Conservation (phyloP, 1,140 invertebrate species). For the Triops longicaudatus region DNA sequence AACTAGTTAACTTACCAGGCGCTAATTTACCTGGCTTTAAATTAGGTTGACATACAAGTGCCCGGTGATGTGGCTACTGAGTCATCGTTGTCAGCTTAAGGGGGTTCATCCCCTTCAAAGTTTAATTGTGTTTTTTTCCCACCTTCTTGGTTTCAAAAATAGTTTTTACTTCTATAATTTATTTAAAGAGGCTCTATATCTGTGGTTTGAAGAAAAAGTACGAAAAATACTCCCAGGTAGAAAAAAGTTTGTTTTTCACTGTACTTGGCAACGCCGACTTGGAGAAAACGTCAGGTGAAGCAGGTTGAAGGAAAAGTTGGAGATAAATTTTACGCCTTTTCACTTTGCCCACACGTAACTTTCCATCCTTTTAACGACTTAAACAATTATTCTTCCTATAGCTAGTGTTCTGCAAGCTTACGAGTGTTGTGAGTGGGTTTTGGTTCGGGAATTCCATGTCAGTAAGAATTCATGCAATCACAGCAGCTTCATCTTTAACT, state of each 20-base stretch:
- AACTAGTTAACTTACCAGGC: neutral
- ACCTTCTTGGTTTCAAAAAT: neutral
- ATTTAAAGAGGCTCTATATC: neutral
- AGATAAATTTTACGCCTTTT: neutral
- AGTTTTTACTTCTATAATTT: neutral
- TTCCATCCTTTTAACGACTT: neutral
- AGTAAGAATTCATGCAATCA: neutral
- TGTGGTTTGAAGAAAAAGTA: neutral
- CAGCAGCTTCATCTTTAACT: neutral
- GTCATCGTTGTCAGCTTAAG: slow-evolving; percentile 17
- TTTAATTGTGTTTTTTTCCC: neutral
- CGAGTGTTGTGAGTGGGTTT: neutral
- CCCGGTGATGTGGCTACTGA: slow-evolving; percentile 20
- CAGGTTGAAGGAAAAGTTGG: slow-evolving; percentile 5
- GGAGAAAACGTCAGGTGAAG: slow-evolving; percentile 14
- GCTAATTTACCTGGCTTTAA: slow-evolving; percentile 15
- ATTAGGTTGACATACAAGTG: slow-evolving; percentile 2
- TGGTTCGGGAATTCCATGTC: neutral
- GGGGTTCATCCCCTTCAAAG: neutral
- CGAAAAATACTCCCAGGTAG: neutral
- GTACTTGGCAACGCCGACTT: neutral
- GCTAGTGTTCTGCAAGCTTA: neutral
- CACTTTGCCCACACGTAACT: neutral
- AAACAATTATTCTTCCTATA: neutral
- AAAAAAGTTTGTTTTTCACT: neutral